Evolutionary conservation across 2,113 vertebrate species (phyloP), one percentile per base, ranked within the genome.

Genomic region (Tachysurus fulvidraco): DNA sequence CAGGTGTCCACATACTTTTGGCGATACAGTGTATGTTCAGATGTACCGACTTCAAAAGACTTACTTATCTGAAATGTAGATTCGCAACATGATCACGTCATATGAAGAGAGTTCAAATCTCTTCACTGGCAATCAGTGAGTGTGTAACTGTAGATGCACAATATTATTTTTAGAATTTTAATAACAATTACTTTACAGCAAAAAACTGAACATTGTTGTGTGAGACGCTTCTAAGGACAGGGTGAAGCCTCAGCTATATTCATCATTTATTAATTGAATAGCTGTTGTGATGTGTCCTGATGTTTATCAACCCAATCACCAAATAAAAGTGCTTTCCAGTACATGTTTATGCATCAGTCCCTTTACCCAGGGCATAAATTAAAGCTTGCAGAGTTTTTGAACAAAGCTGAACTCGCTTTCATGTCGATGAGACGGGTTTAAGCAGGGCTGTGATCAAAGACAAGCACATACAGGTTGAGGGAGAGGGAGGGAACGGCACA

Each of bases 401-500:
- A 83, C 88, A 84, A 52, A 52, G 71, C 73, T 64, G 44, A 46
- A 25, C 41, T 83, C 19, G 62, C 88, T 91, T 90, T 89, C 46
- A 90, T 86, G 85, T 82, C 44, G 87, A 81, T 57, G 71, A 86
- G 78, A 52, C 11, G 69, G 46, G 54, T 82, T 86, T 86, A 74
- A 82, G 82, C 79, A 86, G 85, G 67, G 85, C 85, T 25, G 85
- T 62, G 85, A 86, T 86, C 85, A 84, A 82, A 86, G 86, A 83
- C 55, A 59, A 54, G 65, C 81, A 79, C 60, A 21, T 60, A 65
- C 71, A 83, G 81, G 64, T 81, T 36, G 71, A 89, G n/a, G 50
- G 59, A 89, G 62, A 80, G 78, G 55, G 78, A 80, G 78, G 55
- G 54, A 59, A 41, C 55, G 28, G 17, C 55, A 80, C 30, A 30